phyloP scores from a whole-genome alignment of 53 echinoderm and acorn worm species.

The Patiria pectinifera region DNA sequence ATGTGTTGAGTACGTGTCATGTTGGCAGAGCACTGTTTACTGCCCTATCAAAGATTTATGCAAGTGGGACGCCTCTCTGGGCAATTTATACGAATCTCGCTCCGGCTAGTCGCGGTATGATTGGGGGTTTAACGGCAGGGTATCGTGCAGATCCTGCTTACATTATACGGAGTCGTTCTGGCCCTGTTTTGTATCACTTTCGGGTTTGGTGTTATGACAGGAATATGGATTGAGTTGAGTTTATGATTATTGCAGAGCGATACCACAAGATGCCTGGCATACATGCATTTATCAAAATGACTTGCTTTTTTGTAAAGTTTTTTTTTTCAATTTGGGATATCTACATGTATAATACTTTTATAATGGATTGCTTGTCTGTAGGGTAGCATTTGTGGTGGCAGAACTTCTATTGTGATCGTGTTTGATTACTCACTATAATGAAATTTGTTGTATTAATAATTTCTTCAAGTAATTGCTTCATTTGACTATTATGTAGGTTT shows the following conservation, averaged over 20 bases:
- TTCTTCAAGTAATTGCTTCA: too few species aligned
- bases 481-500: too few species aligned
- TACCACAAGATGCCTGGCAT: background rate
- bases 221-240: background rate
- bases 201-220: background rate
- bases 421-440: too few species aligned
- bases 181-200: background rate
- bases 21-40: constrained; percentile 37
- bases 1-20: background rate
- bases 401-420: too few species aligned
- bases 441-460: too few species aligned
- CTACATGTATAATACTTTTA: too few species aligned
- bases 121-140: background rate
- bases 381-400: too few species aligned
- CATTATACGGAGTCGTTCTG: constrained; percentile 8
- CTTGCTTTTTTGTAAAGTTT: background rate
- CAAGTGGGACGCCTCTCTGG: constrained; percentile 30
- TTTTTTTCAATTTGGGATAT: background rate
- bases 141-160: background rate
- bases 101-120: background rate
- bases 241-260: background rate
- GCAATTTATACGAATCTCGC: background rate
- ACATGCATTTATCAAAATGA: background rate
- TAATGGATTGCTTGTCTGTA: background rate
- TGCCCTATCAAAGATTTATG: constrained; percentile 31